Evolutionary conservation across 2,888 invertebrate species (phyloP).

Genomic region (Drosophila setosimentum): DNA sequence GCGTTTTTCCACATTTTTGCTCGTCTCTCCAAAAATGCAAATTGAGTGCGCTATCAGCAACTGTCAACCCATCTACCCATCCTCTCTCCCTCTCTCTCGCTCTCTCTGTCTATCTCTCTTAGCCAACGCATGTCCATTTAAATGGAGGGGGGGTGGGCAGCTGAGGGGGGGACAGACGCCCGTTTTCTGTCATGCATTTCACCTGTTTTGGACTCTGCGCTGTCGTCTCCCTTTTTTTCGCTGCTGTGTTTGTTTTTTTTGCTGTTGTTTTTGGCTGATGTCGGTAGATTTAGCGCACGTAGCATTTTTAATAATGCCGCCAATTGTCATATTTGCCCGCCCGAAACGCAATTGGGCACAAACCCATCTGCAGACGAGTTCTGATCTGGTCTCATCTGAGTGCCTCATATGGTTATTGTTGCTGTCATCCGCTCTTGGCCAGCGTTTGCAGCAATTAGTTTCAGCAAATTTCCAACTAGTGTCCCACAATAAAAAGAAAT

Average conservation of each 20-base stretch:
- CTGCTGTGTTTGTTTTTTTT: constrained; percentile 6
- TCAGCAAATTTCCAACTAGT: constrained; percentile 47
- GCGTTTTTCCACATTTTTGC: constrained; percentile 28
- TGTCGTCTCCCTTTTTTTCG: constrained; percentile 8
- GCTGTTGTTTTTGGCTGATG: constrained; percentile 54
- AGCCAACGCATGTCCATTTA: constrained; percentile 19
- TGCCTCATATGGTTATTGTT: constrained; percentile 40
- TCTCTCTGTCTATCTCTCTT: background rate
- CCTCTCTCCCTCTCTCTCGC: background rate
- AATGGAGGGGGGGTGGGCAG: background rate
- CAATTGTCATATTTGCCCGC: constrained; percentile 76
- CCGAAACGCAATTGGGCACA: constrained; percentile 61
- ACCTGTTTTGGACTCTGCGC: constrained; percentile 59
- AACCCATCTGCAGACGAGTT: constrained; percentile 23
- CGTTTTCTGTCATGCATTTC: constrained; percentile 35
- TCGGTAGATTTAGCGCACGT: constrained; percentile 79
- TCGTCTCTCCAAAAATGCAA: constrained; percentile 66
- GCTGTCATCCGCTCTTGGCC: constrained; percentile 4
- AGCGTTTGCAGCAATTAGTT: constrained; percentile 59
- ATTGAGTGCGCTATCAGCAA: constrained; percentile 79
- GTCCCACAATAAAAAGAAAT: constrained; percentile 50
- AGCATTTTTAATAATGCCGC: constrained; percentile 74
- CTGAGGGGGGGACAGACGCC: constrained; percentile 5
- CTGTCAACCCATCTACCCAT: constrained; percentile 52
- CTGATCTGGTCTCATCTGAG: constrained; percentile 7